phyloP scores from a whole-genome alignment of 2,797 vertebrate genomes.

The Anguilla marmorata region DNA sequence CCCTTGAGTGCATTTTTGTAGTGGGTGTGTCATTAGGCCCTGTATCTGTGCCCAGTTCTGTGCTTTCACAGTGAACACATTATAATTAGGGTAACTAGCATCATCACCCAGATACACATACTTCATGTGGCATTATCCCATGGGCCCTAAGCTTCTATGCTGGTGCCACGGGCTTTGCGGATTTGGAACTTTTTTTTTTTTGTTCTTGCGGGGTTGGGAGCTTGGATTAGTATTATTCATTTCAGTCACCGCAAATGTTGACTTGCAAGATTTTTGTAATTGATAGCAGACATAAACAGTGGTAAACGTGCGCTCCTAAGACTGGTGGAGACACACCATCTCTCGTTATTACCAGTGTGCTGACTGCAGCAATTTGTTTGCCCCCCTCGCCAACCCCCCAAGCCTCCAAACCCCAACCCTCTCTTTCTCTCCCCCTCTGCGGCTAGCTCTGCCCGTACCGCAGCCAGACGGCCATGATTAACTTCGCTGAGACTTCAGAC shows the following conservation, averaged over 20 bases:
- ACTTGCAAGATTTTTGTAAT: constrained; percentile 65
- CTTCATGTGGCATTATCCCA: constrained; percentile 42
- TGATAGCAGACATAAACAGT: constrained; percentile 64
- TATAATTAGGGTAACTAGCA: not conserved
- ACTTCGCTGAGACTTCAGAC: constrained; percentile 11
- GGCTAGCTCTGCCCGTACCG: constrained; percentile 24
- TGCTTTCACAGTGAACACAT: not conserved
- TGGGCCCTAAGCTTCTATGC: constrained; percentile 43
- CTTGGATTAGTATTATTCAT: constrained; percentile 64
- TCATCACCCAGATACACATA: constrained; percentile 17
- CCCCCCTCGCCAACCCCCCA: not conserved
- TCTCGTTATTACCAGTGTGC: constrained; percentile 43
- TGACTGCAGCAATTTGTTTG: constrained; percentile 39
- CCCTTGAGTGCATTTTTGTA: not conserved
- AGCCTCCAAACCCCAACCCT: constrained; percentile 12
- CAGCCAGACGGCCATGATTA: constrained; percentile 32
- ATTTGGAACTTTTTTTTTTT: constrained; percentile 68
- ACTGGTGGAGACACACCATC: constrained; percentile 59
- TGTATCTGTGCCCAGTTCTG: constrained; percentile 1
- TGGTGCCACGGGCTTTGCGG: constrained; percentile 65
- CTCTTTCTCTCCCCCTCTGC: not conserved
- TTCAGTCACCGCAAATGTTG: constrained; percentile 54
- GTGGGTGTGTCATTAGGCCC: constrained; percentile 5
- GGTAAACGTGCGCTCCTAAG: constrained; percentile 46
- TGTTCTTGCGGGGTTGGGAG: constrained; percentile 61